Evolutionary conservation across 1,140 invertebrate species (phyloP).

Genomic region (Linepithema humile): DNA sequence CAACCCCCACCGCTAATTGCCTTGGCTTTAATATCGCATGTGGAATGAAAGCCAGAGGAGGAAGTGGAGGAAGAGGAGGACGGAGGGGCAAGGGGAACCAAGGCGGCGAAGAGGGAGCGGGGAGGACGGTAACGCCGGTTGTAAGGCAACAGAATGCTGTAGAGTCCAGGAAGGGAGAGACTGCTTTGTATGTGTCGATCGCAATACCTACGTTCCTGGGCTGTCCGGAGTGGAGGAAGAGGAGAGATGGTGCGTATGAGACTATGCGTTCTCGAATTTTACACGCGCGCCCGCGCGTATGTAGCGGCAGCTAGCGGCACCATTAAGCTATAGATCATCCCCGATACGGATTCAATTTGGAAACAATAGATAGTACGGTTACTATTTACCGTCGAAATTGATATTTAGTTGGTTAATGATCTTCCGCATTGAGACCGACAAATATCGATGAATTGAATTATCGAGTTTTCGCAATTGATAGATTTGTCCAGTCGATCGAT

Average conservation of each 20-base stretch:
- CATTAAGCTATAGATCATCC: conserved; percentile 15
- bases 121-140: conserved; percentile 27
- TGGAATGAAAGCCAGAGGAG: conserved; percentile 68
- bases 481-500: background rate
- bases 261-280: conserved; percentile 58
- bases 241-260: background rate
- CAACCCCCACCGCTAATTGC: conserved; percentile 76
- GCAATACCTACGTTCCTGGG: conserved; percentile 47
- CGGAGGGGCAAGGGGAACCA: conserved; percentile 24
- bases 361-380: conserved; percentile 37
- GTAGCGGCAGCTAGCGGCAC: background rate
- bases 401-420: conserved; percentile 52
- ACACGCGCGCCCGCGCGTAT: background rate
- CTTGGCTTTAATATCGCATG: conserved; percentile 76
- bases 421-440: background rate
- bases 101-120: conserved; percentile 29
- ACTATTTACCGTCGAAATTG: conserved; percentile 39
- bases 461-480: conserved; percentile 22
- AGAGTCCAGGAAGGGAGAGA: conserved; percentile 57
- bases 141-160: conserved; percentile 62
- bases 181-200: conserved; percentile 65
- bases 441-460: background rate
- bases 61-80: conserved; percentile 9
- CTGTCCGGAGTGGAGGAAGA: background rate
- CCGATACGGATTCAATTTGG: conserved; percentile 38